Evolutionary conservation across 37 sponge, comb jelly and placozoan genomes (phyloP), one percentile per base, ranked within the genome.

Genomic region (Sycon ciliatum): DNA sequence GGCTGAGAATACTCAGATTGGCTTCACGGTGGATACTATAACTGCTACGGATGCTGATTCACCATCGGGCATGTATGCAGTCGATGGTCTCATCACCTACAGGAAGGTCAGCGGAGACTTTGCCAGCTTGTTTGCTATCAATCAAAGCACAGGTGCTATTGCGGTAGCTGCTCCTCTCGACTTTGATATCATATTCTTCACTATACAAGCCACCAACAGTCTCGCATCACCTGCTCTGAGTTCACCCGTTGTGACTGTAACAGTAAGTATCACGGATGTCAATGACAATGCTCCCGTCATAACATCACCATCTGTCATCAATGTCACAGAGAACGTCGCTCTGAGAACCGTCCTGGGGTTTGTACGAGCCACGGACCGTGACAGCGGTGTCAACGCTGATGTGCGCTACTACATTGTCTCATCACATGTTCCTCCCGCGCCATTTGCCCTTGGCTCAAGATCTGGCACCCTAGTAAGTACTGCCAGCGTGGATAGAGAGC

Each of bases 341-440:
- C 29, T 55, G 26, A 73, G 75, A 7, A 85, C 60, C 36, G 29
- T 42, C 1, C 68, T 87, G 32, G 80, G 71, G 18, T 67, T 26
- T 6, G 78, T 87, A 6, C 57, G 38, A 18, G 88, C 88, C 7
- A 27, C n/a, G 3, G 88, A 87, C 66, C 32, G 5, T 5, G 84
- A 87, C 52, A 35, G 56, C 4, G 29, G 68, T 7, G 24, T 42
- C 29, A 75, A 67, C 34, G 66, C 55, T 33, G 54, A 3, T 0
- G 68, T 89, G 0, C 24, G 3, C 2, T 86, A 77, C 58, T 81
- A 72, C 31, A 38, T 79, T 0, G 20, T 65, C 1, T 38, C 46
- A 6, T 71, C 71, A 55, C 83, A 83, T 35, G 40, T 54, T 4
- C 32, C 82, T 26, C 42, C 73, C 37, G 68, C n/a, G n/a, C n/a